Conservation (phyloP, 2,797 vertebrate genomes). For the Calcarius lapponicus region DNA sequence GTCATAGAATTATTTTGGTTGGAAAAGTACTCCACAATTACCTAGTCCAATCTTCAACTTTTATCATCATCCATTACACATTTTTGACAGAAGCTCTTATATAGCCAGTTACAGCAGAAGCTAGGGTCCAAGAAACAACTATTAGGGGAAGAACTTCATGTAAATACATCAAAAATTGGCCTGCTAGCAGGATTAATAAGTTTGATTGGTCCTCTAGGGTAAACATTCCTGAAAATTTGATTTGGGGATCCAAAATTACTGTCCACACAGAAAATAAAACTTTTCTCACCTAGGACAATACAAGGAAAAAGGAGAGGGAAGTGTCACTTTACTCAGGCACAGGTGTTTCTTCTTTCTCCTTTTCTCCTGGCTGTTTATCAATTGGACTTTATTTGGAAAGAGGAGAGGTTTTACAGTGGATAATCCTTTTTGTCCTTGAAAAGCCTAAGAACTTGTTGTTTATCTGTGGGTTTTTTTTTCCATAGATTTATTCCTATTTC, state of each 20-base stretch:
- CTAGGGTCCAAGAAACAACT: not conserved
- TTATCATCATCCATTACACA: not conserved
- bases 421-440: constrained; percentile 23
- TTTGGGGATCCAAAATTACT: not conserved
- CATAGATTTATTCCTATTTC: not conserved
- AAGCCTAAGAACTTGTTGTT: not conserved
- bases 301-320: not conserved
- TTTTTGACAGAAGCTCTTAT: not conserved
- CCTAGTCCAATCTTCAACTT: not conserved
- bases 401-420: not conserved
- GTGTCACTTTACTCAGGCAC: not conserved
- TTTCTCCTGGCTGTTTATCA: not conserved
- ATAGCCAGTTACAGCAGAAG: not conserved
- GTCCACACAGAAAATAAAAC: not conserved
- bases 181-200: not conserved
- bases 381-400: not conserved
- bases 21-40: not conserved
- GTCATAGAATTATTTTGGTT: not conserved
- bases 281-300: not conserved
- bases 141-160: not conserved
- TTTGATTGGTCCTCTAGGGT: not conserved
- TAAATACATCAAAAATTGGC: not conserved
- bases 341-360: not conserved
- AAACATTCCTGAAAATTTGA: not conserved
- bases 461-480: not conserved